Percentiles rank a stretch among this genome's conserved stretches.
Evolutionary conservation across 1,140 invertebrate genomes (phyloP).

Genomic region (Dysdera silvatica): DNA sequence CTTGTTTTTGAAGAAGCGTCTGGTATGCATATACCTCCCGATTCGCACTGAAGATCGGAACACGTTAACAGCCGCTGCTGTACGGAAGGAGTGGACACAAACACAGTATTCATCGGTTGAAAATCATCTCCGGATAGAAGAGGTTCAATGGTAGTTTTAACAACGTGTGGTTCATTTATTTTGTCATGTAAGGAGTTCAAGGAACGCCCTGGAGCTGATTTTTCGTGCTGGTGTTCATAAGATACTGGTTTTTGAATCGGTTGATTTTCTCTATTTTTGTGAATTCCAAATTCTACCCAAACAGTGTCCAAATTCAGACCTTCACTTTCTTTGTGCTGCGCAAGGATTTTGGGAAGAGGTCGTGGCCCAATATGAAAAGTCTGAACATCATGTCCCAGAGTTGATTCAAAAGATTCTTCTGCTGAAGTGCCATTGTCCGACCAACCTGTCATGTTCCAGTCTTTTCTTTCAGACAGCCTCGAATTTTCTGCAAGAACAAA

Average conservation of each 20-base stretch:
- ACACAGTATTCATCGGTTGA: conserved; percentile 24
- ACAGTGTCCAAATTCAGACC: background rate
- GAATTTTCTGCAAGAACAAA: conserved; percentile 26
- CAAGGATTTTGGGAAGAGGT: background rate
- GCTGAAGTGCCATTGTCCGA: conserved; percentile 20
- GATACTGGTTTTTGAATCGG: conserved; percentile 4
- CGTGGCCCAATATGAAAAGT: conserved; percentile 5
- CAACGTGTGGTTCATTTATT: background rate
- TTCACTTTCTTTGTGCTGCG: background rate
- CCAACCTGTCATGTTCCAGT: conserved; percentile 16
- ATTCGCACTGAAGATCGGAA: conserved; percentile 30
- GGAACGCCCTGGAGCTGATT: conserved; percentile 17
- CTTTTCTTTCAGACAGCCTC: conserved; percentile 2
- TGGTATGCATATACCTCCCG: conserved; percentile 30
- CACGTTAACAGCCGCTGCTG: conserved; percentile 26
- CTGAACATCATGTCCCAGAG: background rate
- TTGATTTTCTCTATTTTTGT: conserved; percentile 5
- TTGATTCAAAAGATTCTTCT: conserved; percentile 17
- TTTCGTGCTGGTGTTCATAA: conserved; percentile 20
- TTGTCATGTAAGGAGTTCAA: conserved; percentile 18
- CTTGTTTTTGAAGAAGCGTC: conserved; percentile 7
- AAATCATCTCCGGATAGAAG: background rate
- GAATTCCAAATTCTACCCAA: conserved; percentile 12
- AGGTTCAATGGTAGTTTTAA: background rate
- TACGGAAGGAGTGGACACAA: conserved; percentile 17